These are phyloP conservation scores for Oryzias sinensis DNA, from an alignment of 2,797 vertebrate genomes.

Conservation along the genomic window DNA sequence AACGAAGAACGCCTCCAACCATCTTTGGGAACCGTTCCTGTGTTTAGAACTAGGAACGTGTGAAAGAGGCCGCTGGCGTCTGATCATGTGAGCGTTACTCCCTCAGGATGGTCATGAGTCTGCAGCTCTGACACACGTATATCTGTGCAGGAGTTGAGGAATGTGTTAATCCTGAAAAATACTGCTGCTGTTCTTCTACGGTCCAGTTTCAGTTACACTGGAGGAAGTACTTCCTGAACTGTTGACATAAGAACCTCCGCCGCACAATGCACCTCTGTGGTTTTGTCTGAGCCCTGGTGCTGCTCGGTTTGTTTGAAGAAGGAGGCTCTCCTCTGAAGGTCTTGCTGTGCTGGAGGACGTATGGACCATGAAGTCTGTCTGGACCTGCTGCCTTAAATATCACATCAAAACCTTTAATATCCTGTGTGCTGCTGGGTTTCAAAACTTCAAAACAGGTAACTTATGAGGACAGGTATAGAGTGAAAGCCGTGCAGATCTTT, in stretches of 20 bases:
- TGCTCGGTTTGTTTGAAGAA: constrained; percentile 51
- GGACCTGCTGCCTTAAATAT: constrained; percentile 24
- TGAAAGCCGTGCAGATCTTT: no score
- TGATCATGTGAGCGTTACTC: no score
- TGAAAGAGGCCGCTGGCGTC: no score
- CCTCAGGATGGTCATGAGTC: no score
- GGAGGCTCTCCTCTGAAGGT: constrained; percentile 16
- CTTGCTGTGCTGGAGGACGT: constrained; percentile 6
- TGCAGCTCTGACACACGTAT: constrained; percentile 19
- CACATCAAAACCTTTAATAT: constrained; percentile 11
- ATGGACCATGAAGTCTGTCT: constrained; percentile 10
- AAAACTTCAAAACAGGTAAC: neutral
- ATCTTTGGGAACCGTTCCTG: no score
- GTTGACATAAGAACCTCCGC: constrained; percentile 45
- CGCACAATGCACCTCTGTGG: constrained; percentile 26
- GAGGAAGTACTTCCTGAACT: constrained; percentile 35
- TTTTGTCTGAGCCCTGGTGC: constrained; percentile 42
- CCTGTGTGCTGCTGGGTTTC: constrained; percentile 1
- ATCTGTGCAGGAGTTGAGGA: constrained; percentile 34
- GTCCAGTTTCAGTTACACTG: constrained; percentile 24
- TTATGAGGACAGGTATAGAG: no score
- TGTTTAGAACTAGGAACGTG: no score
- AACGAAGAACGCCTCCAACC: no score
- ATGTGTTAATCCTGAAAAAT: constrained; percentile 19
- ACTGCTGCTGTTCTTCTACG: constrained; percentile 13